Evolutionary conservation across 2,888 invertebrate species (phyloP).

Genomic region (Pasiphila rectangulata): DNA sequence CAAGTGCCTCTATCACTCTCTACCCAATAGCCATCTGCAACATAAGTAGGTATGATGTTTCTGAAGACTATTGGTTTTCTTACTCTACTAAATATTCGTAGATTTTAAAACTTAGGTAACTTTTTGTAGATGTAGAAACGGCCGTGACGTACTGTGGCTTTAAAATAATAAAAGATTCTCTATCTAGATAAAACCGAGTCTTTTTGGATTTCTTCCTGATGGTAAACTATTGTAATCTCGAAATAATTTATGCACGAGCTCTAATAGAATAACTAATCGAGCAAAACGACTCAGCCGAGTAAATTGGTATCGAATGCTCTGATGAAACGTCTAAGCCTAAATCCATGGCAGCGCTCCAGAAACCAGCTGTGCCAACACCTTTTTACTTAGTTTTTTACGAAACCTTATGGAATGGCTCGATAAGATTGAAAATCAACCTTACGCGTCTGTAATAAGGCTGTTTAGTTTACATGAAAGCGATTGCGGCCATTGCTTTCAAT

Average conservation of each 20-base stretch:
- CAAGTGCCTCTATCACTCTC: no score
- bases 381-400: conserved; percentile 51
- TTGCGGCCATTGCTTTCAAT: conserved; percentile 43
- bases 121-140: no score
- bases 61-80: no score
- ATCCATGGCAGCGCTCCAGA: conserved; percentile 42
- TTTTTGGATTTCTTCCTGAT: no score
- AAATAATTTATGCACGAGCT: conserved; percentile 5
- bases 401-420: conserved; percentile 40
- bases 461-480: conserved; percentile 17
- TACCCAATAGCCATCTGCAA: no score
- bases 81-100: no score
- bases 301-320: conserved; percentile 29
- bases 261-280: conserved; percentile 18
- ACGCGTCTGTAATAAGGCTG: conserved; percentile 1
- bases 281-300: conserved; percentile 13
- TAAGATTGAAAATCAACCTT: conserved; percentile 16
- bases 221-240: no score
- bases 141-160: no score
- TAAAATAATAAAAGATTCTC: no score
- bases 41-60: no score
- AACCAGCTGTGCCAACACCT: conserved; percentile 61
- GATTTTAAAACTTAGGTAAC: no score
- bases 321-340: conserved; percentile 28
- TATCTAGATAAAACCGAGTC: no score